Percentiles rank a stretch among this genome's conserved stretches.
phyloP scores from a whole-genome alignment of 2,797 vertebrate genomes.

The Acrocephalus scirpaceus region DNA sequence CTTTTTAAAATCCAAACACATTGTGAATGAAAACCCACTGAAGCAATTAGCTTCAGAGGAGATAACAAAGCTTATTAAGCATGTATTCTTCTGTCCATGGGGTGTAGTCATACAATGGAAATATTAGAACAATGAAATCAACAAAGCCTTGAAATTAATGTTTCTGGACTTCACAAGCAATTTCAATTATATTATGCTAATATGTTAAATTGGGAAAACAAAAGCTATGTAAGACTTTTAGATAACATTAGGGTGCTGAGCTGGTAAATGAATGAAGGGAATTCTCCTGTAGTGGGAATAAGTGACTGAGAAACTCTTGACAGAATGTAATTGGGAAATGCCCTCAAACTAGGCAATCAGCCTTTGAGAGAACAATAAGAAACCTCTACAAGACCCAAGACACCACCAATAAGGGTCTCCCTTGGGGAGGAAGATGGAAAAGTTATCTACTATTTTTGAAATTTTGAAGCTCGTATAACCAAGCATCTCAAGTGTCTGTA shows the following conservation, averaged over 20 bases:
- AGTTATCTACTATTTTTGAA: neutral
- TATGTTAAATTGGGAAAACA: slow-evolving; percentile 37
- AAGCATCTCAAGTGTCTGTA: neutral
- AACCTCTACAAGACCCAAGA: neutral
- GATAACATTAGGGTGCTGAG: neutral
- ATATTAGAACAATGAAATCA: slow-evolving; percentile 40
- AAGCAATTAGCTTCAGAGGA: slow-evolving; percentile 47
- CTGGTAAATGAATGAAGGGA: neutral
- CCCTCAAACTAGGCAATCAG: neutral
- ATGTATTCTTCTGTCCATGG: slow-evolving; percentile 15
- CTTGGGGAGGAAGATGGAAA: neutral
- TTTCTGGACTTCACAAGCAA: slow-evolving; percentile 25
- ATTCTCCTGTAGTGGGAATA: neutral
- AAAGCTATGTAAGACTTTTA: neutral
- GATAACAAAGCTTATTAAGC: slow-evolving; percentile 50
- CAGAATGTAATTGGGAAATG: neutral
- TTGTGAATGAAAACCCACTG: neutral
- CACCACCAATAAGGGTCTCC: neutral
- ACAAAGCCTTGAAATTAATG: slow-evolving; percentile 37
- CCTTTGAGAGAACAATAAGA: neutral
- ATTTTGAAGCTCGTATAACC: neutral
- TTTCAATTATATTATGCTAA: slow-evolving; percentile 62
- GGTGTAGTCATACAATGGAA: neutral
- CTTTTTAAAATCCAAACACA: neutral
- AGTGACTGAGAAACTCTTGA: neutral